Percentiles rank a stretch among this genome's conserved stretches.
Conservation (phyloP, 2,888 invertebrate genomes). For the Mesorhabditis sp. region DNA sequence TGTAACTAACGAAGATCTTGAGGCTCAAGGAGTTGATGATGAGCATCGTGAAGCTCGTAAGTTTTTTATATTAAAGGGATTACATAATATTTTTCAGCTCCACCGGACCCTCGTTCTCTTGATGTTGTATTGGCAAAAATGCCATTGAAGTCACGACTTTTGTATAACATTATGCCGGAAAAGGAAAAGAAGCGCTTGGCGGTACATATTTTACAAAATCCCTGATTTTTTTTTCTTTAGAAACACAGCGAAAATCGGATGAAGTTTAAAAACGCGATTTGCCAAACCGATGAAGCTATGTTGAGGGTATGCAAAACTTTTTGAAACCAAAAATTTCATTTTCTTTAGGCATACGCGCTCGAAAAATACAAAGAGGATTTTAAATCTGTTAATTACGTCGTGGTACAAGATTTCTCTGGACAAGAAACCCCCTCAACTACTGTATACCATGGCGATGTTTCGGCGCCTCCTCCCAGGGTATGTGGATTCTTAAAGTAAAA, state of each 20-base stretch:
- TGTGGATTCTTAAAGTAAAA: not conserved
- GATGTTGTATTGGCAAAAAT: constrained; percentile 46
- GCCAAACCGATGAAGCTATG: not conserved
- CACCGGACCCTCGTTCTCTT: constrained; percentile 21
- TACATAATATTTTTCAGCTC: not conserved
- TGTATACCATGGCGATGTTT: not conserved
- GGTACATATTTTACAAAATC: not conserved
- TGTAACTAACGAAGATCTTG: not conserved
- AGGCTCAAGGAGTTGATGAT: constrained; percentile 18
- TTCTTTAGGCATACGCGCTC: not conserved
- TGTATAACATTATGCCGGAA: constrained; percentile 50
- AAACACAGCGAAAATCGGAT: not conserved
- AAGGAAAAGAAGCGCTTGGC: constrained; percentile 27
- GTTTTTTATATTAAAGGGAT: not conserved
- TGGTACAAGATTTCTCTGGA: not conserved
- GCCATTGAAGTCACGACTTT: constrained; percentile 44
- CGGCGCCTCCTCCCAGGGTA: not conserved
- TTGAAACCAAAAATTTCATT: not conserved
- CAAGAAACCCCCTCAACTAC: constrained; percentile 5
- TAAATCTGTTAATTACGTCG: not conserved
- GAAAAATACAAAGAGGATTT: constrained; percentile 1
- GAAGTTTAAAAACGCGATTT: not conserved
- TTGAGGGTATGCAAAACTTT: too few relatives aligned
- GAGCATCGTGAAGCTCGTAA: constrained; percentile 4
- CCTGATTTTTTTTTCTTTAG: not conserved